Evolutionary conservation across 2,797 vertebrate species (phyloP).

Genomic region (Chloroceryle inda): DNA sequence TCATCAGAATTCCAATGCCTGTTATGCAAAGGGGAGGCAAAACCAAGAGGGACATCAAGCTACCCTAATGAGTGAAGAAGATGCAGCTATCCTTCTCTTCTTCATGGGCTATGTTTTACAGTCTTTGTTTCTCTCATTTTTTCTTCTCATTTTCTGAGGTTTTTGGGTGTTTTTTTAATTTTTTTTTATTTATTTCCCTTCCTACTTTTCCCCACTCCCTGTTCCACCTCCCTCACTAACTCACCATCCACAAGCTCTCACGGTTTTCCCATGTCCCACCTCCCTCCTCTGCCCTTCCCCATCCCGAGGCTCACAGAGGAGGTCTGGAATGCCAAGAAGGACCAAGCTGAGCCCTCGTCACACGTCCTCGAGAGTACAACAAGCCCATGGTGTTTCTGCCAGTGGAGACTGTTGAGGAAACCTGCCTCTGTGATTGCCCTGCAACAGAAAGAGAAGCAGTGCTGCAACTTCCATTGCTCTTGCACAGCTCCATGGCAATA

Average conservation of each 20-base stretch:
- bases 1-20: background rate
- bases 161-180: no score
- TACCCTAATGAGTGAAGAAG: background rate
- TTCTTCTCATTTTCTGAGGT: background rate
- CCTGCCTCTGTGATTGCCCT: no score
- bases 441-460: no score
- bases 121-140: background rate
- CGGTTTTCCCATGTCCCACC: background rate
- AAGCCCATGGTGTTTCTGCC: no score
- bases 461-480: no score
- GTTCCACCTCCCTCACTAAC: background rate
- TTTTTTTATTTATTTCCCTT: background rate
- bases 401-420: no score
- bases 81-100: background rate
- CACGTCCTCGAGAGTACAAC: accelerated
- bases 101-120: background rate
- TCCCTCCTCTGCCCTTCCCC: background rate
- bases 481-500: no score
- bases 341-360: background rate
- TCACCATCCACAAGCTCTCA: background rate
- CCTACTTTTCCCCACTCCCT: no score
- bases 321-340: background rate
- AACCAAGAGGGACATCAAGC: accelerated
- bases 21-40: accelerated
- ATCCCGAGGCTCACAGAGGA: background rate